phyloP scores from a whole-genome alignment of 2,113 vertebrate species.

The human (Homo sapiens) region DNA sequence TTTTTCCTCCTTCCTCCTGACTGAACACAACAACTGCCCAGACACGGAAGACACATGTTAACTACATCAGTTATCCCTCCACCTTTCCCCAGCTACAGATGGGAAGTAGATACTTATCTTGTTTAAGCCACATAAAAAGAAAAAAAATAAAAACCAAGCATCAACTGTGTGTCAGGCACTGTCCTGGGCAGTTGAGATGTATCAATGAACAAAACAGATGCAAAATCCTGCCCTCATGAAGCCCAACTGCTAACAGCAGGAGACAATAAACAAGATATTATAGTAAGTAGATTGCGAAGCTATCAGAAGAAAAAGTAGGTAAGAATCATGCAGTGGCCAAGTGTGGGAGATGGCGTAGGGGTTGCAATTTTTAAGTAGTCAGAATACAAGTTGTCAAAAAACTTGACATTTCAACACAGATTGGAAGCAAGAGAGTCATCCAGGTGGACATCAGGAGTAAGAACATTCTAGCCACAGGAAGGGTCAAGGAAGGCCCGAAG shows the following conservation, averaged over 20 bases:
- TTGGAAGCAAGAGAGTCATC: background rate
- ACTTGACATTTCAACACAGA: background rate
- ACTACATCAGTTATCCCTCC: background rate
- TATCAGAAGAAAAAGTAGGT: background rate
- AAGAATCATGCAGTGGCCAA: background rate
- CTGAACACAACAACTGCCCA: background rate
- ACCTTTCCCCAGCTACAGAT: background rate
- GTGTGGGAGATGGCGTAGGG: no score
- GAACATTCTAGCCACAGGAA: background rate
- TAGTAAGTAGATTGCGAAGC: background rate
- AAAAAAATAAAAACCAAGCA: background rate
- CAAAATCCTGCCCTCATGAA: background rate
- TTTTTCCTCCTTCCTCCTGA: background rate
- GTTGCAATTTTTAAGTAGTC: background rate
- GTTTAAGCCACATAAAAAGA: background rate
- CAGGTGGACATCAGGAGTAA: background rate
- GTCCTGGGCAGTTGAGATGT: background rate
- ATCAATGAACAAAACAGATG: background rate
- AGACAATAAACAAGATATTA: background rate
- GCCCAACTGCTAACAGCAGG: background rate
- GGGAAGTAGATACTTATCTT: background rate
- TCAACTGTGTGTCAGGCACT: background rate
- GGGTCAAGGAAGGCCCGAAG: background rate
- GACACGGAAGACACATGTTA: background rate
- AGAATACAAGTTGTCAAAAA: background rate